phyloP scores from a whole-genome alignment of 2,113 vertebrate genomes.

The Toxotes jaculatrix region DNA sequence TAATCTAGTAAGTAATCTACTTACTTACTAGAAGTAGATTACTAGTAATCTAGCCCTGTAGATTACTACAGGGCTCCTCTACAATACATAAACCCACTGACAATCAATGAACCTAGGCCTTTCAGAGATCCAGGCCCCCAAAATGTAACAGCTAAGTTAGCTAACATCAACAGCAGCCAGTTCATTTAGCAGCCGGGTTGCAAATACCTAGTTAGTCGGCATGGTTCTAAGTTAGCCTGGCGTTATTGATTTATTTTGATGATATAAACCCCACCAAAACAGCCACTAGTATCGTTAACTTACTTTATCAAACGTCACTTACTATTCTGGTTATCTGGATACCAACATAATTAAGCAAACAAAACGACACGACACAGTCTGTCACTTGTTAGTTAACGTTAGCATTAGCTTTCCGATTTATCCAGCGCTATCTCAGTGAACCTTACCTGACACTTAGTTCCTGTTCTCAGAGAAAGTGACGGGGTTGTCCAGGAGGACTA shows the following conservation, averaged over 20 bases:
- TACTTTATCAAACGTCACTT: too few relatives aligned
- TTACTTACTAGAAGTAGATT: too few relatives aligned
- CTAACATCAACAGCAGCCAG: neutral
- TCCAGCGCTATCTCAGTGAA: neutral
- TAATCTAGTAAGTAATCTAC: too few relatives aligned
- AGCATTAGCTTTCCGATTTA: slow-evolving; percentile 50
- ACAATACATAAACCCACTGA: neutral
- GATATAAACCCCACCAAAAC: neutral
- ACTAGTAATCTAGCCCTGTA: too few relatives aligned
- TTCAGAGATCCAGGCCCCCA: neutral
- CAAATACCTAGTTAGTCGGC: neutral
- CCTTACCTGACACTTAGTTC: slow-evolving; percentile 66
- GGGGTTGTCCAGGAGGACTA: slow-evolving; percentile 36
- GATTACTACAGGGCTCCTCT: neutral
- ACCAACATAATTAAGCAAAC: neutral
- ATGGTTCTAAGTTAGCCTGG: neutral
- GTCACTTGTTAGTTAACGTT: slow-evolving; percentile 25
- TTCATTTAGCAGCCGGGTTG: too few relatives aligned
- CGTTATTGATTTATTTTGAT: neutral
- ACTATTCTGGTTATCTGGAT: rapidly evolving
- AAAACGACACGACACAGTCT: neutral
- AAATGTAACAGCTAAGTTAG: neutral
- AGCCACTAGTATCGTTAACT: neutral
- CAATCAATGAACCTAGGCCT: neutral
- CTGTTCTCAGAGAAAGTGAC: slow-evolving; percentile 36